phyloP scores from a whole-genome alignment of 2,888 invertebrate genomes.

The Andrena flavipes region DNA sequence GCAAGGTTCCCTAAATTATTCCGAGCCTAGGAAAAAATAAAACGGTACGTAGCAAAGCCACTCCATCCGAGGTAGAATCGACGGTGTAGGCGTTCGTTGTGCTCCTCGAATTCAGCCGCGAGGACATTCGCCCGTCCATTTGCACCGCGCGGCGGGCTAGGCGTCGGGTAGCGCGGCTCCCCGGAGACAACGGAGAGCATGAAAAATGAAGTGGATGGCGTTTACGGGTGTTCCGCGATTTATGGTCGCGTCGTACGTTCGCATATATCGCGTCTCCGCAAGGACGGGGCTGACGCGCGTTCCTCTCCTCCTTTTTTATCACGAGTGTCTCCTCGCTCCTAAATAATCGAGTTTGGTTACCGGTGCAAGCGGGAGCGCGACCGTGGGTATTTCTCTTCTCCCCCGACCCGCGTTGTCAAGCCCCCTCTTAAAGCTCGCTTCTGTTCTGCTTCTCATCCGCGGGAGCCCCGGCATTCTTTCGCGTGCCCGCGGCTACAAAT shows the following conservation, averaged over 20 bases:
- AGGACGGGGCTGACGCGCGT: conserved; percentile 15
- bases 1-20: conserved; percentile 1
- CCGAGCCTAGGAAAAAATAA: not conserved
- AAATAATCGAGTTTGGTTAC: conserved; percentile 48
- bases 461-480: not conserved
- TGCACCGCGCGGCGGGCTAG: not conserved
- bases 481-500: conserved; percentile 34
- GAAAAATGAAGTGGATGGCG: conserved; percentile 69
- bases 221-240: conserved; percentile 69
- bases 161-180: not conserved
- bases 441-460: not conserved
- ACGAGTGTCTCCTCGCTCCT: not conserved
- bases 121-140: conserved; percentile 41
- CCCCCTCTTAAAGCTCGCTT: not conserved
- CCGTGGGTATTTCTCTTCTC: conserved; percentile 18
- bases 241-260: conserved; percentile 58
- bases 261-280: conserved; percentile 31
- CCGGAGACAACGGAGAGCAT: conserved; percentile 60
- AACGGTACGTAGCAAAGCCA: not conserved
- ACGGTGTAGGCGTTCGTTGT: not conserved
- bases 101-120: conserved; percentile 15
- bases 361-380: not conserved
- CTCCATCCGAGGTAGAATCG: not conserved
- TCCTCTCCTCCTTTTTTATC: not conserved
- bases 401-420: not conserved